A percentile compares a stretch with the other conserved stretches of the same genome.
These are phyloP conservation scores for Scaptomyza tumidula DNA, from an alignment of 2,888 invertebrate species.

Conservation along the genomic window DNA sequence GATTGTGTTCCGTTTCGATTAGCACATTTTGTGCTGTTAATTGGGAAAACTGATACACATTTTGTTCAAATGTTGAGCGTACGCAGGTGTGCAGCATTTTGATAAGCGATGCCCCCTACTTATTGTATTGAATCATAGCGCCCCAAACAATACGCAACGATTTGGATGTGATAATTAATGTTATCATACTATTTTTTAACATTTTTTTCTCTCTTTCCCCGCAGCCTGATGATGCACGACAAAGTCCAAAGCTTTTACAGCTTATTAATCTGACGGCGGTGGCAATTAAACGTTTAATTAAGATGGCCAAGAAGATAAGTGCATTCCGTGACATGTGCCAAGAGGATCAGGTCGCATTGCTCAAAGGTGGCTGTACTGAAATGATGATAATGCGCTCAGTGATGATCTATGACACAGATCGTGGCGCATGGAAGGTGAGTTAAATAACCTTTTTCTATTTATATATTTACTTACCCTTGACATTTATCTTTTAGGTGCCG, in stretches of 20 bases:
- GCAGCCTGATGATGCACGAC: conserved; percentile 83
- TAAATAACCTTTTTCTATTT: too few relatives aligned
- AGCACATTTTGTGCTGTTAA: conserved; percentile 74
- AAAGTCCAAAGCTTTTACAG: conserved; percentile 90
- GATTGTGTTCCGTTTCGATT: conserved; percentile 63
- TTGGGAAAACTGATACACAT: conserved; percentile 71
- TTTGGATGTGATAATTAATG: conserved; percentile 41
- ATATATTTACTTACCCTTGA: too few relatives aligned
- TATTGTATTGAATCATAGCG: conserved; percentile 37
- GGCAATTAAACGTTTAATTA: conserved; percentile 93
- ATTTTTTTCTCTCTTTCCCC: neutral
- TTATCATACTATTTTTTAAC: conserved; percentile 19
- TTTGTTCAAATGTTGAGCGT: conserved; percentile 54
- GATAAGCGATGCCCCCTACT: conserved; percentile 46
- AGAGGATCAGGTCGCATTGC: conserved; percentile 93
- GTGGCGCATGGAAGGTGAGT: conserved; percentile 94
- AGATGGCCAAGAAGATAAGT: conserved; percentile 93
- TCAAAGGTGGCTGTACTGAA: conserved; percentile 95
- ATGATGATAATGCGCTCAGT: conserved; percentile 97
- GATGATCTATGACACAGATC: conserved; percentile 93
- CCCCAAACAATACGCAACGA: neutral
- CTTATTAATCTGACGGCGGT: conserved; percentile 96
- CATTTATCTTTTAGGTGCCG: conserved; percentile 87
- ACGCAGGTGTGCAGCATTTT: conserved; percentile 58
- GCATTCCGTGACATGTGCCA: conserved; percentile 97